Percentiles rank a stretch among this genome's conserved stretches.
These are phyloP conservation scores for Zaprionus inermis DNA, from an alignment of 1,140 invertebrate species.

Conservation along the genomic window DNA sequence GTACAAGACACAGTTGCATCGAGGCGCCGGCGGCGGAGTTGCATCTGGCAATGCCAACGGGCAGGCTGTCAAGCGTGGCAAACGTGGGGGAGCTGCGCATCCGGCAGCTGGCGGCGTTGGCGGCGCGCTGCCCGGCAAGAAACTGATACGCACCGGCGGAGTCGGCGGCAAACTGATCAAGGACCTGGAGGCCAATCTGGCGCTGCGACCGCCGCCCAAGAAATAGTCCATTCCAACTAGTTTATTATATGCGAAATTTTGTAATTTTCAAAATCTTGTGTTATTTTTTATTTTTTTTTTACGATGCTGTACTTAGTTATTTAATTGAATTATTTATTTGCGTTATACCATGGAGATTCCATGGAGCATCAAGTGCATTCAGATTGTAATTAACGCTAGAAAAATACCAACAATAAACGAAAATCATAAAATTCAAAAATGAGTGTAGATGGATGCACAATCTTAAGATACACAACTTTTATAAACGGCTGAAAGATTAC, in stretches of 20 bases:
- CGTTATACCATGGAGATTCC: conserved; percentile 23
- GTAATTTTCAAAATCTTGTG: conserved; percentile 40
- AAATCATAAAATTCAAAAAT: conserved; percentile 11
- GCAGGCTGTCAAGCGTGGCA: conserved; percentile 31
- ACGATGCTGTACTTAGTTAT: conserved; percentile 20
- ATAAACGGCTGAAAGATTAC: no score
- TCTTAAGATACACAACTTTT: no score
- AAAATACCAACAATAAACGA: conserved; percentile 26
- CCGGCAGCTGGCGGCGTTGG: conserved; percentile 12
- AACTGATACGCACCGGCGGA: conserved; percentile 38
- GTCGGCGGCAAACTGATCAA: conserved; percentile 48
- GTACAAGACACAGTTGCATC: conserved; percentile 57
- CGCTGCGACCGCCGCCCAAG: conserved; percentile 78
- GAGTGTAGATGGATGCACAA: background rate
- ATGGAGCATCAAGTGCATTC: no score
- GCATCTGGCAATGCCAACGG: conserved; percentile 11
- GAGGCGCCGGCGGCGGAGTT: conserved; percentile 39
- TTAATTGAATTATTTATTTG: conserved; percentile 64
- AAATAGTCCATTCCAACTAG: conserved; percentile 53
- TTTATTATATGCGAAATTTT: conserved; percentile 52
- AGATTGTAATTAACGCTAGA: conserved; percentile 7
- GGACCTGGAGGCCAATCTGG: conserved; percentile 76
- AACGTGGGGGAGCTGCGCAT: conserved; percentile 37
- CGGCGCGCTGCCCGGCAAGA: conserved; percentile 53
- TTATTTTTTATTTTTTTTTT: conserved; percentile 49